Base-by-base conservation (phyloP, 2,888 invertebrate genomes). In the Clitarchus hookeri region DNA sequence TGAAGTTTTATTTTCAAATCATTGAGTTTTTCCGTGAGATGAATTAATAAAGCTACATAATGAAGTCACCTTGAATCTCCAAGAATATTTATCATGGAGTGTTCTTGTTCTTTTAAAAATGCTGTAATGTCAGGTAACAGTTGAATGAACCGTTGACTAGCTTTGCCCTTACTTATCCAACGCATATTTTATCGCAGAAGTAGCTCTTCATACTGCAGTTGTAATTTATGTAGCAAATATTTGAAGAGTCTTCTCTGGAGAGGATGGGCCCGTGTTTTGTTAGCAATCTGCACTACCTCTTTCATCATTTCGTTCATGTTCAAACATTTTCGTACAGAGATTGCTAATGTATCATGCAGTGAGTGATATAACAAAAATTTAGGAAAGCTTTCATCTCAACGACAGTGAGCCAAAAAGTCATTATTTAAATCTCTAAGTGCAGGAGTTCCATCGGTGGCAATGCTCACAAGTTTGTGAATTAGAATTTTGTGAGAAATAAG, bases 201-300 rank as follows among this genome's bases (percentile, higher is more conserved):
- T 23, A 84, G 84, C 65, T 84, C 65, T 84, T 27, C 84, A 54
- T 84, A 84, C 84, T 65, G 13, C 54, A 54, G 36, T 36, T 36
- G 36, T 36, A 84, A 65, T 84, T 84, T 65, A 65, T 84, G 65
- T 13, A 84, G 25, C 84, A 84, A 65, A 54, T 84, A 11, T 84
- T 36, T 84, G 65, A 65, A 84, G 26, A 26, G 65, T 26, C 65
- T 54, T 65, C 84, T 84, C 9, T 84, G 84, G 25, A 54, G 36
- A 27, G 65, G 26, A 65, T 11, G 84, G 65, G 84, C 0, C 65
- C 84, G 26, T 84, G 53, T 54, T 27, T 65, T 25, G 16, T 84
- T 84, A 65, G 65, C 44, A 84, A 65, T 26, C 27, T 65, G 53
- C 84, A 54, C 36, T 13, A 65, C 65, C 26, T 12, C n/a, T 27